phyloP scores from a whole-genome alignment of 2,888 invertebrate species.

The Cosmopolites sordidus region DNA sequence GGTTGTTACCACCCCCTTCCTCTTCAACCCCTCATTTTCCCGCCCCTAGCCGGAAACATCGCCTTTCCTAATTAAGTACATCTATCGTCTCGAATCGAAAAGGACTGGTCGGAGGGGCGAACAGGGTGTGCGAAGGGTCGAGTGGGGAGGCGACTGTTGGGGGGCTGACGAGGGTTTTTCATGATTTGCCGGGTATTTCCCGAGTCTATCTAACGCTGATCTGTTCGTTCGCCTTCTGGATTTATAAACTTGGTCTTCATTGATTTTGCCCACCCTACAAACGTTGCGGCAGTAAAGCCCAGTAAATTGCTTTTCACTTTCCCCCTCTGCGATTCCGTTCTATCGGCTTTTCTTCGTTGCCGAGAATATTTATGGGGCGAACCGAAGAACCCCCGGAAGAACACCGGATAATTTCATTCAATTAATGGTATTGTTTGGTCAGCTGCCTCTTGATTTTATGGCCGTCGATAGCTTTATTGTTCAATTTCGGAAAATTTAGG shows the following conservation, averaged over 20 bases:
- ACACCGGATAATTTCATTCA: conserved; percentile 30
- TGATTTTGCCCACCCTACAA: conserved; percentile 43
- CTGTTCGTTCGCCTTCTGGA: conserved; percentile 28
- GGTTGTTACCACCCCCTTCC: conserved; percentile 33
- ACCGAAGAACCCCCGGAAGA: conserved; percentile 27
- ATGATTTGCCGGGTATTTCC: conserved; percentile 17
- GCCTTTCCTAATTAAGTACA: conserved; percentile 44
- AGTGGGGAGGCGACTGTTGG: too few species aligned
- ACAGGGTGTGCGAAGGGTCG: too few species aligned
- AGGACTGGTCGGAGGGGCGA: conserved; percentile 33
- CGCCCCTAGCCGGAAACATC: conserved; percentile 42
- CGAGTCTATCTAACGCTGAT: conserved; percentile 44
- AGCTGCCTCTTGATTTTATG: conserved; percentile 11
- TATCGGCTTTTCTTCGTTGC: conserved; percentile 5
- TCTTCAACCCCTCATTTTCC: conserved; percentile 11
- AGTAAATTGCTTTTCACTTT: conserved; percentile 44
- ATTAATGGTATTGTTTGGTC: conserved; percentile 24
- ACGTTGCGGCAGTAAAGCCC: conserved; percentile 37
- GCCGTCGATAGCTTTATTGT: too few species aligned
- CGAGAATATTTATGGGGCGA: conserved; percentile 32
- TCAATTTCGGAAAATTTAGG: too few species aligned
- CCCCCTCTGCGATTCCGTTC: neutral
- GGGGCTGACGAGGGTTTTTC: neutral
- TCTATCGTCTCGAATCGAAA: conserved; percentile 34
- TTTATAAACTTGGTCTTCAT: conserved; percentile 40